Base-by-base conservation (phyloP, 2,888 invertebrate species). In the Epistrophe eligans region DNA sequence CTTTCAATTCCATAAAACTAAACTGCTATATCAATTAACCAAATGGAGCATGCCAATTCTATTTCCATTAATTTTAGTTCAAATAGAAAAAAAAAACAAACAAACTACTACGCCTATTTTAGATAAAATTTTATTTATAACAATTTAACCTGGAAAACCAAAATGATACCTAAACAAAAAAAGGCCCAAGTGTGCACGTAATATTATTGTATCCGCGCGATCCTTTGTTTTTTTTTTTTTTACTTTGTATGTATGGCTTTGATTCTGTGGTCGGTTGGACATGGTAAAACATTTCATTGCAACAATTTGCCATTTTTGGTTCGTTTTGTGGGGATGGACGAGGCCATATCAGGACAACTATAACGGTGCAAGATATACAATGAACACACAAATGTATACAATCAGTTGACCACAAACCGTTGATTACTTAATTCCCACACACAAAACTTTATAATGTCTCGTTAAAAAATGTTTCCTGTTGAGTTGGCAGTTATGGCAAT, bases 271-370 rank as follows among this genome's bases (percentile, higher is more conserved):
- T 71, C 11, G 24, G 55, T 57, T 17, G 48, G 45, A 43, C 55
- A 57, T 60, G 17, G 67, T 62, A 10, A 58, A 58, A 52, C 74
- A 66, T 66, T 66, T 40, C 28, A 50, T 70, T 62, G 74, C 79
- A 84, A 79, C 76, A 84, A 84, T 79, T 85, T 67, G 67, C 67
- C 8, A 24, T 70, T 85, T 76, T 79, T 58, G 70, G 74, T 76
- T 66, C 19, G n/a, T 58, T 24, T 73, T 77, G 77, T 43, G 60
- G 77, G 48, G 24, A 50, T 40, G 40, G 19, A n/a, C 35, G 40
- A 64, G 35, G n/a, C 45, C n/a, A 62, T 3, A 24, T 24, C 62
- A 62, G 40, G 40, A 62, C 62, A 62, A 62, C 62, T 24, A 62
- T 62, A 62, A 24, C 32, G 28, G 28, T 55, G n/a, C 28, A 5